Percentiles rank a stretch among this genome's conserved stretches.
Evolutionary conservation across 1,140 invertebrate genomes (phyloP).

Genomic region (Colletes gigas): DNA sequence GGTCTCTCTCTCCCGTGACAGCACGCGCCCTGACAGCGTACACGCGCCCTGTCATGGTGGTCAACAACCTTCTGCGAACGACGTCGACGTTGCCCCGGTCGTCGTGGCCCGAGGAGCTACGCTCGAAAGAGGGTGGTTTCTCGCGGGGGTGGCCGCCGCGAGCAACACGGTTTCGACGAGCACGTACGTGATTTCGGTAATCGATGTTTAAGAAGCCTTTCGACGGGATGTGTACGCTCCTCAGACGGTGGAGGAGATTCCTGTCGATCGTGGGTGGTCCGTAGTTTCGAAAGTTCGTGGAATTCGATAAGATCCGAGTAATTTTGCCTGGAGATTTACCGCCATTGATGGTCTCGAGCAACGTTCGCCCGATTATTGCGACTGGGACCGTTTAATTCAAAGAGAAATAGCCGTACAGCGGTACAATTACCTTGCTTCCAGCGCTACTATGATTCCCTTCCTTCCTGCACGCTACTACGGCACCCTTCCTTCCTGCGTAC

Average conservation of each 20-base stretch:
- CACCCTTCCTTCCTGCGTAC: too few species aligned
- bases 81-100: conserved; percentile 13
- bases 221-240: neutral
- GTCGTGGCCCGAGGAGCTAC: neutral
- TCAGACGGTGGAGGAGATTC: too few species aligned
- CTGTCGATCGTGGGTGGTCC: neutral
- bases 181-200: conserved; percentile 7
- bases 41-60: conserved; percentile 17
- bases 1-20: conserved; percentile 4
- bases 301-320: neutral
- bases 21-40: conserved; percentile 22
- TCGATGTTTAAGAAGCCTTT: conserved; percentile 5
- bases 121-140: too few species aligned
- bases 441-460: too few species aligned
- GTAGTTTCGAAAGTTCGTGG: neutral
- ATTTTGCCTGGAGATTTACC: neutral
- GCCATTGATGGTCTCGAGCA: neutral
- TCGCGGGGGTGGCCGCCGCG: neutral
- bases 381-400: too few species aligned
- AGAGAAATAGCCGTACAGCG: too few species aligned
- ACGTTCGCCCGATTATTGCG: too few species aligned
- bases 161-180: neutral
- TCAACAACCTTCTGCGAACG: conserved; percentile 44
- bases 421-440: too few species aligned
- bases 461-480: too few species aligned